Base-by-base conservation (phyloP, 2,797 vertebrate genomes). In the Halcyon badia region DNA sequence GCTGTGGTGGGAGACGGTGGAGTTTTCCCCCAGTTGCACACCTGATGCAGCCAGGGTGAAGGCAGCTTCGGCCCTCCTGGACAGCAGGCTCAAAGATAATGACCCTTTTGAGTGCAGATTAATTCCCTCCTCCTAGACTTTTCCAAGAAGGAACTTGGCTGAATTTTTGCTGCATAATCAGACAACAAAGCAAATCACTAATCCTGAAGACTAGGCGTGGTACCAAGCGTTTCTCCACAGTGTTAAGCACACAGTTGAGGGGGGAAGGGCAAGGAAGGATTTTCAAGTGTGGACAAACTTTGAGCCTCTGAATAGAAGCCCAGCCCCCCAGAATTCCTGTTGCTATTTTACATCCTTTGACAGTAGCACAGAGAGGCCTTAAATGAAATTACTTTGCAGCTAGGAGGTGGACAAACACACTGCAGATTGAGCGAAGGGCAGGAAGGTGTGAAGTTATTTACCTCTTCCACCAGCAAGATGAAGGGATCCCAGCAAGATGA, bases 151-250 rank as follows among this genome's bases (percentile, higher is more conserved):
- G 18, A 94, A 73, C 66, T 60, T 76, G 39, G 49, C 51, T 66
- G 62, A 82, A 31, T 58, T 70, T 91, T 51, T 87, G 52, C 71
- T 84, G 44, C 16, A 28, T 35, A 6, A 17, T 64, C 70, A 80
- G 37, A 58, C 54, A 66, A 56, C 42, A 90, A 94, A 94, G 54
- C n/a, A 70, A 91, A 77, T 65, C 85, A 90, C 41, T 91, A 85
- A 86, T 68, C 70, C 56, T 5, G 41, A 97, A 60, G 46, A 60
- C 46, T 26, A 82, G 46, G 85, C 28, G 49, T 13, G 33, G 21
- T 49, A 84, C 66, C 80, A 83, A 19, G 14, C 0, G 2, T 71
- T 89, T 54, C 49, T 85, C 83, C 89, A 54, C 73, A 33, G 75
- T 19, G 16, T 46, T 57, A 95, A 90, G 75, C 39, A 22, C 37